A percentile compares a stretch with the other conserved stretches of the same genome.
Conservation (phyloP, 2,888 invertebrate species). For the Priocnemis perturbator region DNA sequence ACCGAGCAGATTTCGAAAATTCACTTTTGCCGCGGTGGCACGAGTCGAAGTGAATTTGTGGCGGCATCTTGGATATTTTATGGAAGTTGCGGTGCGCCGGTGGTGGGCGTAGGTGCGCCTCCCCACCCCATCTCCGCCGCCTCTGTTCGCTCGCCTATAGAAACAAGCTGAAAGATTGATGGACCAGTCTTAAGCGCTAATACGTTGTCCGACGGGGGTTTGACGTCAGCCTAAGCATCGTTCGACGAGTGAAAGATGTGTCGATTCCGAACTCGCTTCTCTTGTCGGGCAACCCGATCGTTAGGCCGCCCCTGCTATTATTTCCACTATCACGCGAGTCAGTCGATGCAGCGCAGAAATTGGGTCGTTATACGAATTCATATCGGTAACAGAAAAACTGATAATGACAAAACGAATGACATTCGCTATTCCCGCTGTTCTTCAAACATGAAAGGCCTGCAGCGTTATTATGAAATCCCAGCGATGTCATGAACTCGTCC, state of each 20-base stretch:
- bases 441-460: too few relatives aligned
- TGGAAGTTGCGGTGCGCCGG: constrained; percentile 10
- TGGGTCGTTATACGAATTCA: too few relatives aligned
- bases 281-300: background rate
- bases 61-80: constrained; percentile 22
- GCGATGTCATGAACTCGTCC: too few relatives aligned
- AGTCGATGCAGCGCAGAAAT: too few relatives aligned
- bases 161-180: constrained; percentile 20
- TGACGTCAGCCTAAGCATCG: background rate
- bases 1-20: constrained; percentile 53
- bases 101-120: background rate
- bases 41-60: constrained; percentile 22
- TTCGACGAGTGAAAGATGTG: constrained; percentile 6
- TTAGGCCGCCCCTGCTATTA: too few relatives aligned
- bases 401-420: too few relatives aligned
- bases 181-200: constrained; percentile 17
- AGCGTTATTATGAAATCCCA: too few relatives aligned
- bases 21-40: constrained; percentile 43
- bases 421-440: too few relatives aligned
- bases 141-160: constrained; percentile 12
- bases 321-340: too few relatives aligned
- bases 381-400: too few relatives aligned
- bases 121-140: background rate
- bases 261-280: background rate
- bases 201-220: constrained; percentile 18